phyloP scores from a whole-genome alignment of 2,113 vertebrate species.

The Ceyx melanurus region DNA sequence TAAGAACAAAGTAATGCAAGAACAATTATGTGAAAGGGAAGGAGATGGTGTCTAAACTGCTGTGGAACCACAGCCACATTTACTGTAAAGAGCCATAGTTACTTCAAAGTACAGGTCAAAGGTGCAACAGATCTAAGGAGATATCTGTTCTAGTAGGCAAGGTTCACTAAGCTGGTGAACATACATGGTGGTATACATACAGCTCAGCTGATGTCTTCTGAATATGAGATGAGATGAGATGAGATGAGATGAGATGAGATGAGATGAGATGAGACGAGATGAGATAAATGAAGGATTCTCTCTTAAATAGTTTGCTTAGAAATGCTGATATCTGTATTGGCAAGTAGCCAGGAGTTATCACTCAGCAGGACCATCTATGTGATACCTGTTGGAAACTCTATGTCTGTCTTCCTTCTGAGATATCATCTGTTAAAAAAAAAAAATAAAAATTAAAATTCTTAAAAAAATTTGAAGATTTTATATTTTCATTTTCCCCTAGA shows the following conservation, averaged over 20 bases:
- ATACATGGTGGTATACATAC: neutral
- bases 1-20: neutral
- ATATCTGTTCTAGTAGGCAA: neutral
- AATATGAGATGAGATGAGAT: neutral
- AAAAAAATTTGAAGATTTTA: neutral
- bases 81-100: neutral
- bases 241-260: neutral
- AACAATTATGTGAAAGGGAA: neutral
- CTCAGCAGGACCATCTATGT: neutral
- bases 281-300: neutral
- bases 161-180: neutral
- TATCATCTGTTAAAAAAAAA: neutral
- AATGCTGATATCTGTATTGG: neutral
- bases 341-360: neutral
- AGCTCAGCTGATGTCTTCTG: neutral
- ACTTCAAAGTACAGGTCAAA: neutral
- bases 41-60: neutral
- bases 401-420: neutral
- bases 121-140: neutral
- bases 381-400: neutral
- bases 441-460: neutral
- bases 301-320: neutral
- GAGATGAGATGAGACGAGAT: neutral
- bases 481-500: neutral
- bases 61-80: fast-evolving